Conservation (phyloP, 2,797 vertebrate genomes). For the Eulemur rubriventer region DNA sequence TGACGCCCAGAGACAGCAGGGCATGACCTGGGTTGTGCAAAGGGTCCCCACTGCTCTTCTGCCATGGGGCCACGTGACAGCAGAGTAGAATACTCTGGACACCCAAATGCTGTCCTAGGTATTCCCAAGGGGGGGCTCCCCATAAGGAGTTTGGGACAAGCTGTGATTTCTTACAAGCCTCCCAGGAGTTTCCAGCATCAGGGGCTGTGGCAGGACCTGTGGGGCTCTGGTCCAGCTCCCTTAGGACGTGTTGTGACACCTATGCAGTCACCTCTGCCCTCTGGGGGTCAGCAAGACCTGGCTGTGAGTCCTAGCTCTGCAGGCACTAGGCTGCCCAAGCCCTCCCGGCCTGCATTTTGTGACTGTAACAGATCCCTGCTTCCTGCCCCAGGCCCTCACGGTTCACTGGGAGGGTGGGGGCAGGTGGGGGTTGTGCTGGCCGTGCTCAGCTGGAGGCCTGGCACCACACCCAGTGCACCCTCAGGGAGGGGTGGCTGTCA, state of each 20-base stretch:
- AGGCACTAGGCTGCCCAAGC: background rate
- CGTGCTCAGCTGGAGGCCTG: background rate
- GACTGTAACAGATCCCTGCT: background rate
- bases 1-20: background rate
- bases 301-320: background rate
- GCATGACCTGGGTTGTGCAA: rapidly evolving
- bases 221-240: too few species aligned
- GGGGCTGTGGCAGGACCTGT: rapidly evolving
- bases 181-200: background rate
- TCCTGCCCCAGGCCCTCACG: background rate
- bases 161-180: background rate
- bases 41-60: background rate
- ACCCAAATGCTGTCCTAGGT: too few species aligned
- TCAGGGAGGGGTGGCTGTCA: background rate
- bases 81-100: rapidly evolving
- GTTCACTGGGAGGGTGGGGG: too few species aligned
- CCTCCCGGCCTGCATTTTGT: background rate
- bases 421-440: background rate
- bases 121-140: background rate
- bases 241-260: background rate
- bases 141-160: background rate
- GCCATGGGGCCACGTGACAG: rapidly evolving
- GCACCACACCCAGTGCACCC: background rate
- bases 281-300: background rate
- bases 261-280: background rate